Conservation (phyloP, 2,113 vertebrate species). For the Alouatta palliata region DNA sequence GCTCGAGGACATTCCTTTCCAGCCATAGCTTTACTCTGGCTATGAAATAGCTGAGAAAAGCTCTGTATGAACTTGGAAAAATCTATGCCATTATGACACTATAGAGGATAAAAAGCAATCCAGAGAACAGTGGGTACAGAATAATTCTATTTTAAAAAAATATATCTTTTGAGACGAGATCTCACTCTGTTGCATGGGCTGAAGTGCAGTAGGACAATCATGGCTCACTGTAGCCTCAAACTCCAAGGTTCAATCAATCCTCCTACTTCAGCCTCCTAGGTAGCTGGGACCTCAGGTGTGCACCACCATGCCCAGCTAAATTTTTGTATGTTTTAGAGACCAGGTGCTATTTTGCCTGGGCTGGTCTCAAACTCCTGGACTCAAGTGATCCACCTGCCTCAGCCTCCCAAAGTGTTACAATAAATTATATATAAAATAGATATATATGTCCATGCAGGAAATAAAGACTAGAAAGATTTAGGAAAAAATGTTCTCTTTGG, state of each 20-base stretch:
- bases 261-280: no score
- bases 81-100: not conserved
- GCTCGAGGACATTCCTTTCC: not conserved
- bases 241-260: no score
- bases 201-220: no score
- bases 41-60: not conserved
- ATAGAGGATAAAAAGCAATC: not conserved
- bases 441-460: not conserved
- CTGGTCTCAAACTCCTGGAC: no score
- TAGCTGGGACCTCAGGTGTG: no score
- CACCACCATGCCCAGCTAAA: no score
- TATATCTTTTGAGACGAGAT: no score
- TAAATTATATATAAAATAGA: not conserved
- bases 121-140: not conserved
- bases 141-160: not conserved
- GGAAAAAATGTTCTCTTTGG: not conserved
- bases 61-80: slow-evolving; percentile 17
- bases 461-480: slow-evolving; percentile 1
- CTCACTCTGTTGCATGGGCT: no score
- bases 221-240: no score
- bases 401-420: not conserved
- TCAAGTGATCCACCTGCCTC: no score
- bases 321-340: no score
- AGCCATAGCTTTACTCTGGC: not conserved
- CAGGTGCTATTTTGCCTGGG: no score